phyloP scores from a whole-genome alignment of 2,113 vertebrate genomes.

The Tympanuchus pallidicinctus region DNA sequence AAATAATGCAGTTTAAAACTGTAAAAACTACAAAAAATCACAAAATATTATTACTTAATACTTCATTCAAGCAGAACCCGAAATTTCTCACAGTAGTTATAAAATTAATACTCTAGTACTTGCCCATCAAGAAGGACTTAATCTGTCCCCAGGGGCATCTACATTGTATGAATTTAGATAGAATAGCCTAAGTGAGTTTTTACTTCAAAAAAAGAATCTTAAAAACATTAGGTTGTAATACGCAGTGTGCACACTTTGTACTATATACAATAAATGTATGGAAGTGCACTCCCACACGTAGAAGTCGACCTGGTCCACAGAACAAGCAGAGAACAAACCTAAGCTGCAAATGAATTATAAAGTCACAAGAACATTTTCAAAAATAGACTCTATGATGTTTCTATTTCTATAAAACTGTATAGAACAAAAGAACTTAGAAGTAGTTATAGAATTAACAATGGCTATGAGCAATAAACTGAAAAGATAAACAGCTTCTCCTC shows the following conservation, averaged over 20 bases:
- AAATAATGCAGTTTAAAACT: background rate
- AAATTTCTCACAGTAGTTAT: background rate
- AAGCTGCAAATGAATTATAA: background rate
- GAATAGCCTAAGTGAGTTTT: background rate
- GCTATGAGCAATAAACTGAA: background rate
- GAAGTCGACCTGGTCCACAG: fast-evolving
- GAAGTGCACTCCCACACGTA: background rate
- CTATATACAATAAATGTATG: background rate
- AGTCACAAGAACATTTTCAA: background rate
- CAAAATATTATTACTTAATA: background rate
- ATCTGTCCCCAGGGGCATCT: background rate
- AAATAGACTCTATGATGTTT: background rate
- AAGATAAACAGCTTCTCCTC: background rate
- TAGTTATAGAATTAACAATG: background rate
- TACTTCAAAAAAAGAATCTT: background rate
- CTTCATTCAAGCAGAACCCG: background rate
- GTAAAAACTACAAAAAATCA: background rate
- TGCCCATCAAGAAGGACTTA: background rate
- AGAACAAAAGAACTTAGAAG: background rate
- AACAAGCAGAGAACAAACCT: background rate
- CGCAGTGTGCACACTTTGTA: background rate
- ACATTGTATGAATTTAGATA: background rate
- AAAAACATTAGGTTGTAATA: background rate
- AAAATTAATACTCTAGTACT: background rate
- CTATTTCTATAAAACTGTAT: background rate